Conservation (phyloP, 2,797 vertebrate genomes). For the Danio choprae region DNA sequence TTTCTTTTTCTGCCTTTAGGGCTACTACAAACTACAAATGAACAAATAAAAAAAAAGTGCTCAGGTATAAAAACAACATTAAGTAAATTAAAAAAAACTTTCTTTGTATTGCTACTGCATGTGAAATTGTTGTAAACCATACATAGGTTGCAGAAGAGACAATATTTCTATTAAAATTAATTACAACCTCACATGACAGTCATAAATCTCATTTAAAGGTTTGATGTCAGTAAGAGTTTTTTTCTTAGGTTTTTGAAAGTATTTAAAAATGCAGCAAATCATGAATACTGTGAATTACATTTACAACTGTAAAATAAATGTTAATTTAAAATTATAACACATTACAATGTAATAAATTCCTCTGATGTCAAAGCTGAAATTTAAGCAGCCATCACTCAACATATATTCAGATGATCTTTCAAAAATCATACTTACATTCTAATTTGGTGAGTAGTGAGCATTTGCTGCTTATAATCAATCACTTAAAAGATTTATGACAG, state of each 20-base stretch:
- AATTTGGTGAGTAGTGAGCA: neutral
- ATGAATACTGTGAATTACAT: neutral
- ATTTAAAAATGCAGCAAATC: neutral
- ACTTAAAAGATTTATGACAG: too few relatives aligned
- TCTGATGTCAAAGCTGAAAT: neutral
- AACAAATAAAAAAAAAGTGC: constrained; percentile 8
- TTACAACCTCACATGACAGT: neutral
- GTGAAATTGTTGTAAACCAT: neutral
- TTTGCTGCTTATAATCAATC: too few relatives aligned
- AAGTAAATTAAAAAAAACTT: neutral
- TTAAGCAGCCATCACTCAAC: neutral
- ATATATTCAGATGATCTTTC: neutral
- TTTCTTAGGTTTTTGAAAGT: neutral
- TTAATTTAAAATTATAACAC: too few relatives aligned
- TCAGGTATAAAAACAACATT: neutral
- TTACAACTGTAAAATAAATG: neutral
- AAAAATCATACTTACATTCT: neutral
- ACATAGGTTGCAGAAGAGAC: neutral
- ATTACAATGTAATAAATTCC: too few relatives aligned
- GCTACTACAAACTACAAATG: neutral
- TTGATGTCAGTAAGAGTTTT: too few relatives aligned
- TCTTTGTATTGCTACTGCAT: neutral
- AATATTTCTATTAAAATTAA: neutral
- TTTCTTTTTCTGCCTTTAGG: neutral
- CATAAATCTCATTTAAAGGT: neutral